These are phyloP conservation scores for Esox masquinongy DNA, from an alignment of 2,797 vertebrate genomes.

Conservation along the genomic window DNA sequence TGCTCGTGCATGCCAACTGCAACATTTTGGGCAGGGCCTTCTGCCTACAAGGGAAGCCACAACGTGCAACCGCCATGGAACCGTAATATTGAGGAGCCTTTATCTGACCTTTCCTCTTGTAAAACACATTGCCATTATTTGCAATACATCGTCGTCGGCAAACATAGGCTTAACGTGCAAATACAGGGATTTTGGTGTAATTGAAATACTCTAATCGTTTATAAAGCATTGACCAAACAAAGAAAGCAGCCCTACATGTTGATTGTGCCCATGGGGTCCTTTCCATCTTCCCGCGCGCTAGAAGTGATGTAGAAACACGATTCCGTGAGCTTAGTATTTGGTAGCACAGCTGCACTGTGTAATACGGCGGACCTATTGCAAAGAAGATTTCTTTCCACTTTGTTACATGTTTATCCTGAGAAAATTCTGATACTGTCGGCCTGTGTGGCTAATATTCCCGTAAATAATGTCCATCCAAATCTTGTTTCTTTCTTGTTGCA, in stretches of 20 bases:
- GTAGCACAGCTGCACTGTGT: neutral
- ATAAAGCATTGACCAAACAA: neutral
- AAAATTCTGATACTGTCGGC: neutral
- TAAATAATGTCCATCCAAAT: neutral
- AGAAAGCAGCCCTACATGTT: neutral
- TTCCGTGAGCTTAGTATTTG: neutral
- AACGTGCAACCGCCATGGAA: neutral
- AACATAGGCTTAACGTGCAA: constrained; percentile 6
- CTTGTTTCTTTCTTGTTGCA: neutral
- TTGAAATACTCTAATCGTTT: neutral
- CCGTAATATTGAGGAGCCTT: neutral
- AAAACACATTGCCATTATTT: neutral
- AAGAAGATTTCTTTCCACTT: neutral
- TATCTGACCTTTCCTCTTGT: neutral
- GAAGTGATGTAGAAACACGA: neutral
- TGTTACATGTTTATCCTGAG: neutral
- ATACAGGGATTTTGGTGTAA: constrained; percentile 4
- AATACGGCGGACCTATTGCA: neutral
- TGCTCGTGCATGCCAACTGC: neutral
- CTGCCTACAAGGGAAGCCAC: neutral
- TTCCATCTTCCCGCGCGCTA: neutral
- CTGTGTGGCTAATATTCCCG: neutral
- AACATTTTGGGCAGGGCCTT: neutral
- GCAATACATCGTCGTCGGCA: neutral
- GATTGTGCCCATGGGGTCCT: neutral